A percentile compares a stretch with the other conserved stretches of the same genome.
These are phyloP conservation scores for Meandrusa payeni DNA, from an alignment of 2,888 invertebrate genomes.

Conservation along the genomic window DNA sequence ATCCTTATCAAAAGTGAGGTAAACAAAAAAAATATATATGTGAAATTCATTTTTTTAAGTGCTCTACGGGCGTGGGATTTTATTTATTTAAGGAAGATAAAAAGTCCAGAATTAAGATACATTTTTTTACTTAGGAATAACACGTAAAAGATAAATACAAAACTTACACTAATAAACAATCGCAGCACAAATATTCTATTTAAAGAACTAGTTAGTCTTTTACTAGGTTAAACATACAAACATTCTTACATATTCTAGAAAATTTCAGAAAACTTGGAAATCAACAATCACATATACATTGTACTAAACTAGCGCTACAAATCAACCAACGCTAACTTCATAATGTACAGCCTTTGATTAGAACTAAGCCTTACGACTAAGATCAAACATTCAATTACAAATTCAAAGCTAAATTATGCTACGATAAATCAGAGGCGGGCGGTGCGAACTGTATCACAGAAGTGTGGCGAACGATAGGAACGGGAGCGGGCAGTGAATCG, in stretches of 20 bases:
- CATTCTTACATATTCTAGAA: slow-evolving; percentile 30
- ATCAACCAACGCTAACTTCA: slow-evolving; percentile 34
- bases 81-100: background rate
- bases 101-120: background rate
- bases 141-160: slow-evolving; percentile 44
- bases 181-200: slow-evolving; percentile 49
- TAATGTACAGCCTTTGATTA: slow-evolving; percentile 43
- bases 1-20: too few relatives aligned
- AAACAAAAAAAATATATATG: too few relatives aligned
- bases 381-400: slow-evolving; percentile 27
- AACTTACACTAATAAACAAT: slow-evolving; percentile 44
- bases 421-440: slow-evolving; percentile 76
- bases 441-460: slow-evolving; percentile 94
- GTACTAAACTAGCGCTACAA: slow-evolving; percentile 33
- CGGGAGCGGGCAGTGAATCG: slow-evolving; percentile 61
- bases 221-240: slow-evolving; percentile 40
- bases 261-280: slow-evolving; percentile 26
- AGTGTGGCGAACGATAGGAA: slow-evolving; percentile 67
- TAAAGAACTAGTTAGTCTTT: slow-evolving; percentile 55
- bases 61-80: too few relatives aligned
- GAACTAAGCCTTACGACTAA: slow-evolving; percentile 40
- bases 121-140: slow-evolving; percentile 32
- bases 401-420: slow-evolving; percentile 31
- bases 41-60: too few relatives aligned
- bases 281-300: slow-evolving; percentile 29